These are phyloP conservation scores for Uria aalge DNA, from an alignment of 2,113 vertebrate species.

Conservation along the genomic window DNA sequence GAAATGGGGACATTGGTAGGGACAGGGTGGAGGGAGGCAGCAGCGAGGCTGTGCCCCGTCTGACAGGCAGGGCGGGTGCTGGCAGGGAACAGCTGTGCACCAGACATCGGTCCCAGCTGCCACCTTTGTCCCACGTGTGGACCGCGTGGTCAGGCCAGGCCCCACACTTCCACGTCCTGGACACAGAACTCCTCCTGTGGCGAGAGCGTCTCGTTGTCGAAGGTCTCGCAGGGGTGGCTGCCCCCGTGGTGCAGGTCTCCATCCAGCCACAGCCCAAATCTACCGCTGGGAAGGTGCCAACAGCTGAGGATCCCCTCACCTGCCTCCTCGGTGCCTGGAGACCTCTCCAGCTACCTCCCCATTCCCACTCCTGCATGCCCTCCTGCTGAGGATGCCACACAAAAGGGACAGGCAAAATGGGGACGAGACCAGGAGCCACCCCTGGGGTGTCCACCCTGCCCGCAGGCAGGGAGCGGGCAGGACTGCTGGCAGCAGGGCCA, in stretches of 20 bases:
- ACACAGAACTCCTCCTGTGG: slow-evolving; percentile 81
- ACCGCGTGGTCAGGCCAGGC: slow-evolving; percentile 62
- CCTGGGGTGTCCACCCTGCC: background rate
- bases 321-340: background rate
- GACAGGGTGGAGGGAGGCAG: background rate
- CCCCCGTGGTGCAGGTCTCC: slow-evolving; percentile 82
- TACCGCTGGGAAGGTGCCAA: slow-evolving; percentile 69
- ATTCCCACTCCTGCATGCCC: fast-evolving
- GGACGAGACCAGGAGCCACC: background rate
- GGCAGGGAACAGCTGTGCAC: background rate
- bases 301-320: background rate
- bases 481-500: background rate
- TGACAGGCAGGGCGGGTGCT: fast-evolving
- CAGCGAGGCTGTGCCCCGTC: background rate
- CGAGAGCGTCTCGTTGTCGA: slow-evolving; percentile 83
- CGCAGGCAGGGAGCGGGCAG: background rate
- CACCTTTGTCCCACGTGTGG: background rate
- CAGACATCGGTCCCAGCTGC: fast-evolving
- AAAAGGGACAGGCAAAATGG: fast-evolving
- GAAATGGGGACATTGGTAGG: background rate
- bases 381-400: too few relatives aligned
- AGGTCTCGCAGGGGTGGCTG: slow-evolving; percentile 86
- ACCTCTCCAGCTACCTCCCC: background rate
- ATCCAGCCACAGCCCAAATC: slow-evolving; percentile 89
- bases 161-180: slow-evolving; percentile 87